Evolutionary conservation across 2,888 invertebrate species (phyloP).

Genomic region (Himalopsyche anomala): DNA sequence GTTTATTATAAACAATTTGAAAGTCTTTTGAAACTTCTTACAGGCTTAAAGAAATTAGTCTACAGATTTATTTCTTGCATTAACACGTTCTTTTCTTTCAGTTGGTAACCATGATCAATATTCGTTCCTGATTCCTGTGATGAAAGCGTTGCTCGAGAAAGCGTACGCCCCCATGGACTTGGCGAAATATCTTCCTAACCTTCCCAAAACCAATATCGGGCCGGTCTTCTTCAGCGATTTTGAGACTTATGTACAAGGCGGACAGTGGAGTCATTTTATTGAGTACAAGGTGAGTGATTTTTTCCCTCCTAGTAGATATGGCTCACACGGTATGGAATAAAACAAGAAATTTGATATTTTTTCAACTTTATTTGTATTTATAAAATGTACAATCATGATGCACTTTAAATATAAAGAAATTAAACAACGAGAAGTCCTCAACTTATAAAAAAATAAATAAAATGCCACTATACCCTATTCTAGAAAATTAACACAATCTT

Average conservation of each 20-base stretch:
- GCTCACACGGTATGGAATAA: not conserved
- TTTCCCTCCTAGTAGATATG: not conserved
- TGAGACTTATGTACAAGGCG: constrained; percentile 75
- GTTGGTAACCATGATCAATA: constrained; percentile 77
- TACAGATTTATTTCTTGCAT: not conserved
- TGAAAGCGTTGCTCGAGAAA: constrained; percentile 79
- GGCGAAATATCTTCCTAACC: constrained; percentile 71
- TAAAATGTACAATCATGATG: not conserved
- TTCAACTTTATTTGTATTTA: not conserved
- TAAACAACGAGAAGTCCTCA: not conserved
- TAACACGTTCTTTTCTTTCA: constrained; percentile 66
- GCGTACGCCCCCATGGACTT: constrained; percentile 70
- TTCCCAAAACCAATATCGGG: constrained; percentile 76
- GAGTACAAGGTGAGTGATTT: constrained; percentile 72
- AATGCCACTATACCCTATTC: constrained; percentile 43
- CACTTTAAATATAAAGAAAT: not conserved
- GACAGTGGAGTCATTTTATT: constrained; percentile 77
- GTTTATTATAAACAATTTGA: too few relatives aligned
- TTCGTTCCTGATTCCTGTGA: constrained; percentile 79
- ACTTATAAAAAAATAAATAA: constrained; percentile 48
- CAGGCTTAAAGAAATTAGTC: too few relatives aligned
- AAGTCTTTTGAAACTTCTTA: too few relatives aligned
- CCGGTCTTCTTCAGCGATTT: constrained; percentile 80
- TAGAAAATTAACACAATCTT: not conserved
- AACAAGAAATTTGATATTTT: not conserved